These are phyloP conservation scores for Eilema depressum DNA, from an alignment of 2,888 invertebrate species.

Conservation along the genomic window DNA sequence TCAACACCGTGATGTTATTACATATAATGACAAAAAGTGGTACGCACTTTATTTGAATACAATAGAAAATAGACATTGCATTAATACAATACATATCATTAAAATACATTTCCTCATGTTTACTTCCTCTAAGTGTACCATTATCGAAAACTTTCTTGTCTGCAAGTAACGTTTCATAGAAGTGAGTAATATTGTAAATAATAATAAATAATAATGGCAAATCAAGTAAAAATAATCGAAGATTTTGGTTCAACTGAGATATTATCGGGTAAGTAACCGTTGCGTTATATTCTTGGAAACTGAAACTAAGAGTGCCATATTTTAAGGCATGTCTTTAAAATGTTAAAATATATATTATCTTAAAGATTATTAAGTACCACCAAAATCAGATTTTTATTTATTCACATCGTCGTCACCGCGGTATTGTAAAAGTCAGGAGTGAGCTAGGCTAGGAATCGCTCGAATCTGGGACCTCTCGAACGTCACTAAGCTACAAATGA, in stretches of 20 bases:
- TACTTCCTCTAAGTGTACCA: conserved; percentile 26
- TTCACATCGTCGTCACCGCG: too few relatives aligned
- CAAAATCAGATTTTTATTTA: too few relatives aligned
- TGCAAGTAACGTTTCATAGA: conserved; percentile 28
- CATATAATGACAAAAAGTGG: conserved; percentile 11
- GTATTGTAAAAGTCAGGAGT: too few relatives aligned
- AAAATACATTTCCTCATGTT: conserved; percentile 30
- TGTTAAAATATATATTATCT: too few relatives aligned
- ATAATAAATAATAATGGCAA: conserved; percentile 29
- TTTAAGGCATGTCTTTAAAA: too few relatives aligned
- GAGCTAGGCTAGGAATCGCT: too few relatives aligned
- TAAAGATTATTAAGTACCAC: too few relatives aligned
- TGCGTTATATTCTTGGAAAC: too few relatives aligned
- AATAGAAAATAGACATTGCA: conserved; percentile 42
- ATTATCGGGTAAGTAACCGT: conserved; percentile 1
- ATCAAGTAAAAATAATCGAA: conserved; percentile 32
- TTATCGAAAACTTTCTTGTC: conserved; percentile 23
- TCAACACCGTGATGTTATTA: background rate
- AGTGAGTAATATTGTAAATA: conserved; percentile 9
- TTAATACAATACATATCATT: conserved; percentile 30
- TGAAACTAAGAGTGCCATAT: too few relatives aligned
- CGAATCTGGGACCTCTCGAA: too few relatives aligned
- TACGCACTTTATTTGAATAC: conserved; percentile 55
- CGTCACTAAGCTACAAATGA: too few relatives aligned
- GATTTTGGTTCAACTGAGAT: conserved; percentile 12